Base-by-base conservation (phyloP, 2,797 vertebrate species). In the Myotis vivesi region DNA sequence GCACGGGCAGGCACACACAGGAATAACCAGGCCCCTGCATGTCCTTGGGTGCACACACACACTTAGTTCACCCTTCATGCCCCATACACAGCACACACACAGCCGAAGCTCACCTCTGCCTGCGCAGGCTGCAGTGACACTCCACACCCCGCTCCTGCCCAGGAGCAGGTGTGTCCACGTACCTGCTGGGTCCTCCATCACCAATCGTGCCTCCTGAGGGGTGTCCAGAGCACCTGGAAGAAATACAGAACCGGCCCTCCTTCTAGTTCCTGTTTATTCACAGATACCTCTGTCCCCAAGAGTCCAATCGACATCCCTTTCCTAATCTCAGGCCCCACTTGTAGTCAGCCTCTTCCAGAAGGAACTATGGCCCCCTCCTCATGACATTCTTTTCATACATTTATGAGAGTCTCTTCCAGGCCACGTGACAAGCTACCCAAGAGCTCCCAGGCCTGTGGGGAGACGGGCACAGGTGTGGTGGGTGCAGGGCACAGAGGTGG, bases 291-390 rank as follows among this genome's bases (percentile, higher is more conserved):
- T 57, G 66, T 81, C 44, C 71, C 19, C 62, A 10, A 73, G 19
- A 25, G 36, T 62, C 73, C 76, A 41, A 11, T n/a, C 53, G 30
- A 25, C 3, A 72, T 19, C 23, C 38, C 5, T 28, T 59, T 22
- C 68, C 16, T 49, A 51, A 10, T 49, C 69, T 38, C 72, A 57
- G 73, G 57, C 44, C 59, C 86, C 64, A 36, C 9, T 7, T 51
- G 77, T 38, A 36, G 38, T 76, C 59, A 66, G 20, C 38, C 15
- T 72, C n/a, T 87, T 71, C 83, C 11, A 72, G 85, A 76, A 92
- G 88, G 66, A 25, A 51, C 80, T 28, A 12, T 0, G 1, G 17
- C 28, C 8, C 12, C 55, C 33, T 68, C 69, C 51, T 71, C 62
- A 28, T 46, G 17, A 72, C n/a, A 23, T 38, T 87, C 68, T 87